phyloP scores from a whole-genome alignment of 2,797 vertebrate genomes.

The Lepus oiostolus region DNA sequence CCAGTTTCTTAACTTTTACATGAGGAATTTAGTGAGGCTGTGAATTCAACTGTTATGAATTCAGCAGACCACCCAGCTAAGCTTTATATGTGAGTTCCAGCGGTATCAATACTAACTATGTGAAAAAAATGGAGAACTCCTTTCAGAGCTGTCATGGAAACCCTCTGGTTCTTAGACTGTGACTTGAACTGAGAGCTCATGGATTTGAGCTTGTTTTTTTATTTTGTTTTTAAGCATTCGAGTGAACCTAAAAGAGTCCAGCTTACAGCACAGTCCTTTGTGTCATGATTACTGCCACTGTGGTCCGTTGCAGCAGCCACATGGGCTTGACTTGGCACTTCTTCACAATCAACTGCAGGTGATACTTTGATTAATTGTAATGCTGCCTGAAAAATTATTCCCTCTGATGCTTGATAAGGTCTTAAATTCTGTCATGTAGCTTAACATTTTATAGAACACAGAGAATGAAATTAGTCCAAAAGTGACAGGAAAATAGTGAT shows the following conservation, averaged over 20 bases:
- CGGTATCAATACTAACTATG: not conserved
- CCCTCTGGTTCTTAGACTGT: not conserved
- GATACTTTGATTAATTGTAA: not conserved
- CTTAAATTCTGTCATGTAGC: not conserved
- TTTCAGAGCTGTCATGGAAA: not conserved
- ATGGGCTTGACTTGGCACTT: constrained; percentile 17
- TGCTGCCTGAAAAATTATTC: not conserved
- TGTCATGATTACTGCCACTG: not conserved
- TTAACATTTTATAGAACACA: not conserved
- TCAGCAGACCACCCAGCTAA: not conserved
- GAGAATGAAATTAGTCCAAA: not conserved
- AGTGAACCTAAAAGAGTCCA: not conserved
- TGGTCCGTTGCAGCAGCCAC: not conserved
- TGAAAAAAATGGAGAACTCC: not conserved
- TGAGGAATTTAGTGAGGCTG: not conserved
- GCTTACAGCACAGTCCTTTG: not conserved
- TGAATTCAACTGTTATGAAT: constrained; percentile 28
- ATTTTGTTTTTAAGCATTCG: not conserved
- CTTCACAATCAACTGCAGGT: not conserved
- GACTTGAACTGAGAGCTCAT: constrained; percentile 23
- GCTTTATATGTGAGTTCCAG: not conserved
- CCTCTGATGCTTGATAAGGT: not conserved
- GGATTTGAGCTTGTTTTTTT: not conserved
- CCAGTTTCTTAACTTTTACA: not conserved
- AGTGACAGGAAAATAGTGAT: not conserved